Evolutionary conservation across 1,140 invertebrate genomes (phyloP).

Genomic region (Anoplophora glabripennis): DNA sequence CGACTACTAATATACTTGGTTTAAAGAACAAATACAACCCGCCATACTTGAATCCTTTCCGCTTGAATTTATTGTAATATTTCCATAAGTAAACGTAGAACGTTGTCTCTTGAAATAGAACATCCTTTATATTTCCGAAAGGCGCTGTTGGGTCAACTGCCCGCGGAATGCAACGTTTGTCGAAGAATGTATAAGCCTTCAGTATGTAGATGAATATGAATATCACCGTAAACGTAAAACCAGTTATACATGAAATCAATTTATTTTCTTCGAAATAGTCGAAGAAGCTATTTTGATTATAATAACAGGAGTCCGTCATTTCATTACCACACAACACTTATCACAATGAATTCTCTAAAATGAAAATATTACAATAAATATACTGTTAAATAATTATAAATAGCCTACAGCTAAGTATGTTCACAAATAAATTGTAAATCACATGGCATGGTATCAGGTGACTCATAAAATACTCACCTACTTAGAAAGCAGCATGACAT

Average conservation of each 20-base stretch:
- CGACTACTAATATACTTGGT: conserved; percentile 22
- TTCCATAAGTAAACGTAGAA: conserved; percentile 32
- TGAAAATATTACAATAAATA: too few species aligned
- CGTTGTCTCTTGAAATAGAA: conserved; percentile 24
- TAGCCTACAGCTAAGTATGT: too few species aligned
- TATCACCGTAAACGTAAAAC: conserved; percentile 27
- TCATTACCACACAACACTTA: too few species aligned
- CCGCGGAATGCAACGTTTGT: conserved; percentile 21
- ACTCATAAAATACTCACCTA: too few species aligned
- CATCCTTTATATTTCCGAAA: conserved; percentile 29
- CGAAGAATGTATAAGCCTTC: conserved; percentile 29
- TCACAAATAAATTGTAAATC: too few species aligned
- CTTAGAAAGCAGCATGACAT: too few species aligned
- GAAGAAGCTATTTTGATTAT: conserved; percentile 8
- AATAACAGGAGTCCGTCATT: not conserved
- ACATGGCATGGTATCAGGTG: too few species aligned
- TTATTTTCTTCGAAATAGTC: conserved; percentile 21
- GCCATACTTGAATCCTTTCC: conserved; percentile 24
- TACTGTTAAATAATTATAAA: too few species aligned
- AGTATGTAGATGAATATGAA: conserved; percentile 24
- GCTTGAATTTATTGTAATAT: conserved; percentile 32
- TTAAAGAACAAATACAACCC: conserved; percentile 31
- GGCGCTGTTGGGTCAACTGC: conserved; percentile 19
- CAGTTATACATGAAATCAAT: conserved; percentile 26
- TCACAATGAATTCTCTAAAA: too few species aligned